Evolutionary conservation across 92 coral and sea anemone genomes (phyloP), one percentile per base, ranked within the genome.

Genomic region (Epizoanthus rinbou): DNA sequence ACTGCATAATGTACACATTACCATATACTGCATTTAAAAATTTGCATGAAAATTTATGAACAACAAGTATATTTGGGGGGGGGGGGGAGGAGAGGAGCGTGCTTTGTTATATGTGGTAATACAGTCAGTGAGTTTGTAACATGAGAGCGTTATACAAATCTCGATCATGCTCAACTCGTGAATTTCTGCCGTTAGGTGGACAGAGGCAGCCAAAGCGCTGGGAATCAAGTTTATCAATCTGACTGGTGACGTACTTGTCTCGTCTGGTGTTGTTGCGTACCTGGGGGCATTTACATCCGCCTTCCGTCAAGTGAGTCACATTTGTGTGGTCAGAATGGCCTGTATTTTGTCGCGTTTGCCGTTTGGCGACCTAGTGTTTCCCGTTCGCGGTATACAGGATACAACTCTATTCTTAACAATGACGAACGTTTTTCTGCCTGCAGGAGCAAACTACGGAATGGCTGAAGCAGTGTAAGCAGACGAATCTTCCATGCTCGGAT

Each of bases 261-360:
- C 98, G 17, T 93, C 98, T 31, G 98, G 94, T 4, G 98, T 95
- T 17, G 98, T 95, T 37, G 98, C 98, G 18, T 95, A 95, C 81
- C 89, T 95, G 8, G 97, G 98, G 8, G 98, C 98, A 8, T 95
- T 95, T 64, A 95, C 98, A 2, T 95, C 98, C 10, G 98, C 98
- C 56, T 95, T 93, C 80, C 92, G 97, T 82, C 98, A 92, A 88
- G 98, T 94, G 64, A 50, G 85, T 31, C 21, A 67, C 72, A 24
- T 5, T 2, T 50, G 54, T 50, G 16, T 43, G 43, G 43, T 37
- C 43, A 37, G 5, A 37, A 37, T 37, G 5, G 5, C 6, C 43
- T 37, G 43, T 37, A 37, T 37, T 37, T 37, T 37, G 43, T 3
- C 43, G 43, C 43, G 43, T 37, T 37, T 37, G 43, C 43, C 43